Conservation (phyloP, 23 tunicate genomes). For the Diplosoma virens region DNA sequence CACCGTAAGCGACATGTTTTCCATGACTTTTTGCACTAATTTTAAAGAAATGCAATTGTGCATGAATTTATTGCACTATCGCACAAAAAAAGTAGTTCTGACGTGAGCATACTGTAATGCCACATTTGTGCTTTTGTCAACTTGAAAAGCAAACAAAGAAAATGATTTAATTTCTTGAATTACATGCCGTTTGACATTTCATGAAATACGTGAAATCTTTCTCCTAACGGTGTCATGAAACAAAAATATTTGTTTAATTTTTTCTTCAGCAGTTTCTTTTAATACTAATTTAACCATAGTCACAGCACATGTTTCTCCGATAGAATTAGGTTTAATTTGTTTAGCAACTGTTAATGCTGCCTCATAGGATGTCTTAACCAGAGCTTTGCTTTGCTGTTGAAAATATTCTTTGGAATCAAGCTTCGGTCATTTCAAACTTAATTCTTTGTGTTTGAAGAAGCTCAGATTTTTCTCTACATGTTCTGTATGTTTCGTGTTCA, state of each 20-base stretch:
- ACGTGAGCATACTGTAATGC: no score
- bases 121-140: constrained; percentile 11
- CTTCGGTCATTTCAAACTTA: neutral
- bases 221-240: constrained; percentile 2
- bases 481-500: neutral
- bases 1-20: no score
- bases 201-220: constrained; percentile 3
- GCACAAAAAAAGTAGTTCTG: no score
- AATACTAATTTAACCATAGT: neutral
- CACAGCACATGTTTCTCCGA: neutral
- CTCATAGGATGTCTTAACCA: neutral
- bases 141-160: neutral
- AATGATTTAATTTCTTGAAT: constrained; percentile 3
- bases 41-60: no score
- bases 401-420: neutral
- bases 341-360: neutral
- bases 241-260: neutral
- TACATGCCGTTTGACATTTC: constrained; percentile 3
- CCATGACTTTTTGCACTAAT: no score
- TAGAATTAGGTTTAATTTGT: neutral
- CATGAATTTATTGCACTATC: no score
- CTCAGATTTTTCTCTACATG: neutral
- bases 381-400: neutral
- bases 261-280: neutral
- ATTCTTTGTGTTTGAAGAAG: neutral